Base-by-base conservation (phyloP, 2,888 invertebrate genomes). In the Campoplex nolae region DNA sequence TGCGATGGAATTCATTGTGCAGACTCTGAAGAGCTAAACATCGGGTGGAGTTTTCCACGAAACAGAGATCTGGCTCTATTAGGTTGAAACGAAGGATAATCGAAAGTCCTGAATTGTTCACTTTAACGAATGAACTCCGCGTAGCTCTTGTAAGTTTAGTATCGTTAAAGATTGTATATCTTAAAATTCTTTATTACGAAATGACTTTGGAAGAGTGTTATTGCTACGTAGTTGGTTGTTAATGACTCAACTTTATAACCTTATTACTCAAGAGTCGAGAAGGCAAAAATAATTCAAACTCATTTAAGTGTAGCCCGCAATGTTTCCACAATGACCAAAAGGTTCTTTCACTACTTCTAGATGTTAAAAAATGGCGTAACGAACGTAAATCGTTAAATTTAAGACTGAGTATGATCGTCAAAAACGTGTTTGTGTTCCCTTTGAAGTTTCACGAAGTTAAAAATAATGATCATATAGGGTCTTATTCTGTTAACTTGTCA, bases 401-500 rank as follows among this genome's bases (percentile, higher is more conserved):
- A 38, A 56, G 23, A 56, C 16, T 32, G 38, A 51, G 71, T 71
- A 51, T 8, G 71, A 71, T 71, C 32, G 45, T 32, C 32, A 51
- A 18, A 23, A 23, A 0, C 0, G 23, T 18, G 51, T 48, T 16
- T 48, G 48, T 51, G 48, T 71, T 51, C 32, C 32, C 16, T 74
- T 23, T 56, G 56, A 74, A 54, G 38, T 74, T 74, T 74, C 7
- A 38, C 11, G 56, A 42, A 56, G 23, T 38, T 23, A 42, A 56
- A 74, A 56, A 56, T 74, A 11, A 56, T 56, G 56, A 74, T 56
- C 23, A n/a, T 35, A 38, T 35, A 38, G 74, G 54, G n/a, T 56
- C 45, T 58, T 75, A 62, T 62, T 75, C 75, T 62, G 75, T 75
- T 75, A 62, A 75, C 58, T 62, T 75, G 58, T 75, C 75, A 62